Conservation (phyloP, 1,140 invertebrate species). For the Zeugodacus cucurbitae region DNA sequence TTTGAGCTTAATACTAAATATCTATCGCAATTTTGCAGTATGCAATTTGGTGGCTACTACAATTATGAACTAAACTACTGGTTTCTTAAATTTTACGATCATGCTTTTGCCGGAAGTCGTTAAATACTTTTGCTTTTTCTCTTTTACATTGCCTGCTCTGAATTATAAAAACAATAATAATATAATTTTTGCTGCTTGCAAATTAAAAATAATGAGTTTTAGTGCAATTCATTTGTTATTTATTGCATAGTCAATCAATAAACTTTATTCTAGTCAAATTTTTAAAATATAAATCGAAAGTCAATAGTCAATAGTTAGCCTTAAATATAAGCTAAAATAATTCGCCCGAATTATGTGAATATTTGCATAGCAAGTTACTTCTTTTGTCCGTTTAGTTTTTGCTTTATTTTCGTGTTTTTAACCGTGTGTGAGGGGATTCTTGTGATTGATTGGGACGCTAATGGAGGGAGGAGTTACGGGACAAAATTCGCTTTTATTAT, state of each 20-base stretch:
- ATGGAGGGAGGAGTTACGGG: not conserved
- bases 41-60: not conserved
- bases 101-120: not conserved
- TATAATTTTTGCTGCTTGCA: not conserved
- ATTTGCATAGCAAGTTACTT: constrained; percentile 10
- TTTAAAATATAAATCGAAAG: constrained; percentile 15
- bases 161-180: constrained; percentile 9
- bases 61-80: not conserved
- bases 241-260: constrained; percentile 2
- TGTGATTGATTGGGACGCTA: not conserved
- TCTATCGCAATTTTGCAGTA: not conserved
- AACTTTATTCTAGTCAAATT: constrained; percentile 2
- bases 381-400: not conserved
- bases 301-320: not conserved
- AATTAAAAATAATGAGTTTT: not conserved
- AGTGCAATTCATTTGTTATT: not conserved
- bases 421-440: not conserved
- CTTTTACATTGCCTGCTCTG: not conserved
- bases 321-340: constrained; percentile 36
- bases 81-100: not conserved
- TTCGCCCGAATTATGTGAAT: not conserved
- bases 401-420: not conserved
- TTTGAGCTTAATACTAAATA: not conserved
- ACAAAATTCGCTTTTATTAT: constrained; percentile 8
- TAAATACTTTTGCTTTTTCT: not conserved